These are phyloP conservation scores for Thamnophis elegans DNA, from an alignment of 2,797 vertebrate species.

Conservation along the genomic window DNA sequence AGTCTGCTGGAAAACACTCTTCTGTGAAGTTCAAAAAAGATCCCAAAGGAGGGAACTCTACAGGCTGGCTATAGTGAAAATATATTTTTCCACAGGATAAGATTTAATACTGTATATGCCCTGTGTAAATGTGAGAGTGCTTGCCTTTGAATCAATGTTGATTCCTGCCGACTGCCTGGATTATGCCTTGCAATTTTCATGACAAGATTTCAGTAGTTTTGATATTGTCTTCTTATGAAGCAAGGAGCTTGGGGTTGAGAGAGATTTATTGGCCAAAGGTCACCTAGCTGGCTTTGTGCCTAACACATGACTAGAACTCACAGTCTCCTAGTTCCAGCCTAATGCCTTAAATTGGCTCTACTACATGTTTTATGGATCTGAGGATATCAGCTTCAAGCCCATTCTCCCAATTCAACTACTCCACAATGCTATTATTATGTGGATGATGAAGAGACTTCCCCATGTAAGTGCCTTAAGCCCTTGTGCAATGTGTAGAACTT, in stretches of 20 bases:
- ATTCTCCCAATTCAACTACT: background rate
- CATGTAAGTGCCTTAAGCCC: background rate
- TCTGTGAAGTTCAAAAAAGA: background rate
- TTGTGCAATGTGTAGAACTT: background rate
- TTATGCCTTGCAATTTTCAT: background rate
- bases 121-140: background rate
- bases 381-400: background rate
- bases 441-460: background rate
- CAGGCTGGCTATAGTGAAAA: background rate
- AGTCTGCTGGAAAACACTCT: background rate
- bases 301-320: background rate
- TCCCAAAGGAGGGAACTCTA: background rate
- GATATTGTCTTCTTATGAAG: background rate
- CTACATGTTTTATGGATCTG: background rate
- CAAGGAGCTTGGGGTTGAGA: background rate
- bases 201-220: background rate
- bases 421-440: background rate
- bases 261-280: background rate
- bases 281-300: background rate
- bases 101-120: background rate
- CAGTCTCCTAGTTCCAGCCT: background rate
- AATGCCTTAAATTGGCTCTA: background rate
- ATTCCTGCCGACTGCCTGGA: background rate
- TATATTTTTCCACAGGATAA: background rate
- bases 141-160: background rate